Evolutionary conservation across 2,113 vertebrate genomes (phyloP).

Genomic region (Sitta europaea): DNA sequence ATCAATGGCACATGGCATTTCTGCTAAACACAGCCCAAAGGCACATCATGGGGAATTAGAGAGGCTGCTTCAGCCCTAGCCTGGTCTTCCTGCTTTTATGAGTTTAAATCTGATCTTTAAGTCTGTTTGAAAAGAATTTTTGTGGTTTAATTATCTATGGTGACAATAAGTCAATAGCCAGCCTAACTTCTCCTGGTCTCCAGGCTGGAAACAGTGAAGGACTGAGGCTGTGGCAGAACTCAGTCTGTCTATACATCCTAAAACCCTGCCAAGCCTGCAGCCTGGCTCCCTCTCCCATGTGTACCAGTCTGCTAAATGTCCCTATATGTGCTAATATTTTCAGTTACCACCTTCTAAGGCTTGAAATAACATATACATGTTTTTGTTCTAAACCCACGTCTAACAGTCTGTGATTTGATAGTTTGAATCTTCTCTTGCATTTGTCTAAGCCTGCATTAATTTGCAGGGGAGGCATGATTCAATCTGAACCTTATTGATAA

Average conservation of each 20-base stretch:
- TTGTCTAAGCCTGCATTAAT: conserved; percentile 11
- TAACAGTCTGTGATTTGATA: not conserved
- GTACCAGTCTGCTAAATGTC: not conserved
- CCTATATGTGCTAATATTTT: not conserved
- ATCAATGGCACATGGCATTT: not conserved
- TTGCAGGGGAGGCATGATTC: conserved; percentile 36
- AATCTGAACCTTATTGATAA: conserved; percentile 54
- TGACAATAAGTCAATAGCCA: not conserved
- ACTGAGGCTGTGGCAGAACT: not conserved
- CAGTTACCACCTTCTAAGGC: not conserved
- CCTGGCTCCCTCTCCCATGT: not conserved
- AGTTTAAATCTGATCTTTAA: conserved; percentile 1
- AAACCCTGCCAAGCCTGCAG: not conserved
- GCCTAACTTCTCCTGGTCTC: not conserved
- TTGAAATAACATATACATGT: not conserved
- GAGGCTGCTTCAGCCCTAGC: not conserved
- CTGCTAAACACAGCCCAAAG: conserved; percentile 13
- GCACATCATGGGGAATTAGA: not conserved
- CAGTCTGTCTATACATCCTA: not conserved
- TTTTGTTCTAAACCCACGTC: not conserved
- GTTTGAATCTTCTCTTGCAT: not conserved
- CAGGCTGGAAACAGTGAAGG: not conserved
- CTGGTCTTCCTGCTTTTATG: not conserved
- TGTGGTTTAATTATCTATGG: not conserved
- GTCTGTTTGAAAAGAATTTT: not conserved